Evolutionary conservation across 2,797 vertebrate species (phyloP).

Genomic region (Echeneis naucrates): DNA sequence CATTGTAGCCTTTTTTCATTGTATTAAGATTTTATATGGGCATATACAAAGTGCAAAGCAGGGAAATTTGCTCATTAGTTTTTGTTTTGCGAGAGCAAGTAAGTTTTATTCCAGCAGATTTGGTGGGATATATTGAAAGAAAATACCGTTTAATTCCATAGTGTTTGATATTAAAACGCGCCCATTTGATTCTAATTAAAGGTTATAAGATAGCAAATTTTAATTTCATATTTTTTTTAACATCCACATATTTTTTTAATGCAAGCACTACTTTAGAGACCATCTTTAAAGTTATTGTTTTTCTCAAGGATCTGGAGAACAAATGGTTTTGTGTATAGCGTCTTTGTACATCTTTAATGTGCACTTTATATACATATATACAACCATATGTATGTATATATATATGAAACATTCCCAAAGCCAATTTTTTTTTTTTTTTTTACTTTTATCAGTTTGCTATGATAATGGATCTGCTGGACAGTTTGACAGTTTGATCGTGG

Average conservation of each 20-base stretch:
- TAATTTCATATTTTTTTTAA: constrained; percentile 5
- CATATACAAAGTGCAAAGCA: constrained; percentile 70
- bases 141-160: constrained; percentile 16
- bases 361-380: constrained; percentile 77
- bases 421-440: constrained; percentile 50
- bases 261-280: constrained; percentile 35
- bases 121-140: constrained; percentile 18
- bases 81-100: constrained; percentile 45
- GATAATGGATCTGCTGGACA: constrained; percentile 45
- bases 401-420: constrained; percentile 58
- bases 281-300: not conserved
- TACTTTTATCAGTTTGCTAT: constrained; percentile 27
- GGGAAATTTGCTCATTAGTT: constrained; percentile 58
- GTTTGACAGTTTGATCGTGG: constrained; percentile 32
- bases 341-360: constrained; percentile 76
- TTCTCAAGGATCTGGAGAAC: constrained; percentile 63
- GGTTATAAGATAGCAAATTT: constrained; percentile 22
- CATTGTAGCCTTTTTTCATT: constrained; percentile 58
- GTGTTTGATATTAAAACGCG: constrained; percentile 10
- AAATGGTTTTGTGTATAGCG: constrained; percentile 59
- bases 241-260: not conserved
- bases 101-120: constrained; percentile 29
- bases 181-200: constrained; percentile 16
- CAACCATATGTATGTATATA: constrained; percentile 14
- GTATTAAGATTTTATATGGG: constrained; percentile 62